Evolutionary conservation across 2,113 vertebrate genomes (phyloP), one percentile per base, ranked within the genome.

Genomic region (Choloepus hoffmanni): DNA sequence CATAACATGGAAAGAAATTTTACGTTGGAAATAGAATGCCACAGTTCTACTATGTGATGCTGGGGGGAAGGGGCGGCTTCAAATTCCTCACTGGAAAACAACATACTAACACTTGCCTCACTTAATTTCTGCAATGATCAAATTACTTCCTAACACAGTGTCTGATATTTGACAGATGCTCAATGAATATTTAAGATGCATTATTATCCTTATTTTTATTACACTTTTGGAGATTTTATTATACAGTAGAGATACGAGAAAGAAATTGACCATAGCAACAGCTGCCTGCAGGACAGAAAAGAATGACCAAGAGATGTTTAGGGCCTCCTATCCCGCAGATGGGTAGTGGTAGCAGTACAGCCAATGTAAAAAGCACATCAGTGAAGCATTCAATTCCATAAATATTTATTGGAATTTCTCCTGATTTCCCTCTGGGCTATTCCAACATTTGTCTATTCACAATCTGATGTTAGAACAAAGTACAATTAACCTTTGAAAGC

Each of bases 401-500:
- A 86, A 18, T 62, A 68, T 16, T 63, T 3, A 33, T 30, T 58
- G 12, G 19, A 45, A 78, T 92, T 50, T 83, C 30, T 89, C 21
- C 14, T 76, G 14, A 10, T 60, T 92, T 89, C 30, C 12, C 23
- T 70, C 62, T 70, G 30, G 16, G 1, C 82, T 92, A 88, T 60
- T 76, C 21, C 70, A n/a, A 70, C 10, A 33, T 50, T 19, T 50
- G 48, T 58, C n/a, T 86, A 14, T 70, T 60, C 48, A 53, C 3
- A 53, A 4, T 55, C 7, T 68, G 36, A 53, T 68, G 19, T 13
- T 72, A 11, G 0, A 60, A 60, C 48, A 87, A 87, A 72, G 78
- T 78, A 62, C 13, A 85, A 74, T 67, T 67, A 24, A 4, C 72
- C 19, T 86, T 96, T 90, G 16, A 85, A 90, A 87, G 85, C 3